Evolutionary conservation across 2,113 vertebrate genomes (phyloP).

Genomic region (Pollachius pollachius): DNA sequence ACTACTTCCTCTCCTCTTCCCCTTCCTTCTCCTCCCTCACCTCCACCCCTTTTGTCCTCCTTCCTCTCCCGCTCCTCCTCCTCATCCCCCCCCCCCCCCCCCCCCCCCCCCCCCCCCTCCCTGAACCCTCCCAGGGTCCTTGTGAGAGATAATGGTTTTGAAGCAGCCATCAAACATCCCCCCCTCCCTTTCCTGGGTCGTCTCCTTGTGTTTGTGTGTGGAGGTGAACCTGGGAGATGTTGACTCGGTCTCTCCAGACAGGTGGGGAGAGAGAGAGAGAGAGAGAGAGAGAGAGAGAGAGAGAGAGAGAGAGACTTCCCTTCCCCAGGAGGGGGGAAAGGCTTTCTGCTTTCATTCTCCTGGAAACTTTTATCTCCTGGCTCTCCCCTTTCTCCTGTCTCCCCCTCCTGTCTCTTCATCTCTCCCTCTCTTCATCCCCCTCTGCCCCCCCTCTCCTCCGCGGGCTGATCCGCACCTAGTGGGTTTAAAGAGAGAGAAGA

Average conservation of each 20-base stretch:
- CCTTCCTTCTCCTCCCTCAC: background rate
- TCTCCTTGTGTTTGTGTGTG: conserved; percentile 11
- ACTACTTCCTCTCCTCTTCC: background rate
- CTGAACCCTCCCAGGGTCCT: conserved; percentile 55
- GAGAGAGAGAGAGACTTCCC: too few species aligned
- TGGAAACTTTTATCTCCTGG: conserved; percentile 9
- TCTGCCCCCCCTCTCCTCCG: too few species aligned
- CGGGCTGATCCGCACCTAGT: too few species aligned
- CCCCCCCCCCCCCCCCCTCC: background rate
- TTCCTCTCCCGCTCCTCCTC: background rate
- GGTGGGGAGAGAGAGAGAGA: too few species aligned
- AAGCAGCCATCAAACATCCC: conserved; percentile 62
- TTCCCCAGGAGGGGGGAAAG: too few species aligned
- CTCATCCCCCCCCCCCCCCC: background rate
- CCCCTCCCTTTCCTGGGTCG: too few species aligned
- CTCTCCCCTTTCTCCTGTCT: background rate
- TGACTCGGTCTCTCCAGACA: too few species aligned
- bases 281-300: too few species aligned
- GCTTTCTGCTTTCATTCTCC: background rate
- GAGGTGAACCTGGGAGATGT: too few species aligned
- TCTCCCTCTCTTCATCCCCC: too few species aligned
- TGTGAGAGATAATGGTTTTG: conserved; percentile 67
- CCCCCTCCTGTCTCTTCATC: background rate
- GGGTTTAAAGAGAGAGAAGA: background rate
- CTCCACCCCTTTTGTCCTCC: too few species aligned